Conservation (phyloP, 2,797 vertebrate genomes). For the Cephalopachus bancanus region DNA sequence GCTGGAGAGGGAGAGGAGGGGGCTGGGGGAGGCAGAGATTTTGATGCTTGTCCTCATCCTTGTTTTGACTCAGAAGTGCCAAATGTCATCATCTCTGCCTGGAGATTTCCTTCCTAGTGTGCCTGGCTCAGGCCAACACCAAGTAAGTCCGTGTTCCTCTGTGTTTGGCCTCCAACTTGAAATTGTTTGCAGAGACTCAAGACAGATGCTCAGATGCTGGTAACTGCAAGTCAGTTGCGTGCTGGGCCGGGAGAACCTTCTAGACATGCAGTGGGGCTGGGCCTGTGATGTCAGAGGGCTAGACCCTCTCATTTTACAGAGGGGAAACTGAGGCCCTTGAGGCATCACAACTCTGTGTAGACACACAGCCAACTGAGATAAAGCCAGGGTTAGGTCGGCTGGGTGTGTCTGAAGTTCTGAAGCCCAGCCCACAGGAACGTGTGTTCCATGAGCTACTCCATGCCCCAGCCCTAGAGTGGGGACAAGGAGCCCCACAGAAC, state of each 20-base stretch:
- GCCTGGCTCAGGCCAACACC: constrained; percentile 36
- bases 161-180: constrained; percentile 41
- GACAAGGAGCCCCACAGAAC: not conserved
- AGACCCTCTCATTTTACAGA: not conserved
- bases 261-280: not conserved
- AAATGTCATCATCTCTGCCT: constrained; percentile 70
- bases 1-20: not conserved
- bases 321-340: not conserved
- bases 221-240: constrained; percentile 48
- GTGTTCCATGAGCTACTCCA: not conserved
- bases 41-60: not conserved
- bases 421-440: too few species aligned
- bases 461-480: not conserved
- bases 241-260: not conserved
- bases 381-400: not conserved
- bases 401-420: too few species aligned
- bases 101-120: constrained; percentile 75
- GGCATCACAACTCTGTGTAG: accelerated
- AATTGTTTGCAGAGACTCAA: constrained; percentile 68
- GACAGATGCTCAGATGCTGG: constrained; percentile 60
- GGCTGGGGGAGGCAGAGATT: not conserved
- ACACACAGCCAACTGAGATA: not conserved
- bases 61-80: constrained; percentile 64
- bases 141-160: constrained; percentile 72
- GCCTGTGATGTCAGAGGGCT: not conserved